Base-by-base conservation (phyloP, 2,888 invertebrate genomes). In the Labia minor region DNA sequence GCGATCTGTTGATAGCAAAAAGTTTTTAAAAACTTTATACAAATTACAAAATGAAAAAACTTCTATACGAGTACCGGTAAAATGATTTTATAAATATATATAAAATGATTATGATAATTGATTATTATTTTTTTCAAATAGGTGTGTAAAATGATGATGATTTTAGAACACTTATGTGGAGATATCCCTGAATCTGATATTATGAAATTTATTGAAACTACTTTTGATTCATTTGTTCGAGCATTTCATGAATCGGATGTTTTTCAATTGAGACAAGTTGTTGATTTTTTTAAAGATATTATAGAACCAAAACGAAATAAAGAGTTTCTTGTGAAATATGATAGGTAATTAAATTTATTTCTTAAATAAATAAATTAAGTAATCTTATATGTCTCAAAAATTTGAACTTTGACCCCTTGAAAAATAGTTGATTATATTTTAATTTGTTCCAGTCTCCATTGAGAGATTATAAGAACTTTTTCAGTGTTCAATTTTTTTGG, bases 1-100 rank as follows among this genome's bases (percentile, higher is more conserved):
- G 79, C 82, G 87, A 69, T 85, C 85, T 4, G 84, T 89, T 0
- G 87, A 90, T 72, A 83, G 85, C 0, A 88, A 87, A 74, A 81
- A 82, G 69, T 85, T 88, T 76, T 78, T 87, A 49, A 81, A 82
- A 62, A 82, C 82, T 71, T 80, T 87, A 69, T 78, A 86, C 33
- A 82, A 79, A 71, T 78, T 86, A 69, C 83, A 85, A 80, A 75
- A 75, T 37, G 72, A 72, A 16, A 76, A 73, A 69, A 70, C 75
- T 8, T 76, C 79, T 69, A 78, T 79, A 10, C 78, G 81, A 72
- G 78, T 83, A 1, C 81, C 82, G 71, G 81, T 81, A 65, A 19
- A n/a, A 19, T 8, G 11, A 11, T 3, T 1, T 18, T 62, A 61
- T 49, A 1, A 19, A 64, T 1, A 26, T 26, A 26, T 6, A 26